Evolutionary conservation across 2,113 vertebrate species (phyloP).

Genomic region (Platichthys flesus): DNA sequence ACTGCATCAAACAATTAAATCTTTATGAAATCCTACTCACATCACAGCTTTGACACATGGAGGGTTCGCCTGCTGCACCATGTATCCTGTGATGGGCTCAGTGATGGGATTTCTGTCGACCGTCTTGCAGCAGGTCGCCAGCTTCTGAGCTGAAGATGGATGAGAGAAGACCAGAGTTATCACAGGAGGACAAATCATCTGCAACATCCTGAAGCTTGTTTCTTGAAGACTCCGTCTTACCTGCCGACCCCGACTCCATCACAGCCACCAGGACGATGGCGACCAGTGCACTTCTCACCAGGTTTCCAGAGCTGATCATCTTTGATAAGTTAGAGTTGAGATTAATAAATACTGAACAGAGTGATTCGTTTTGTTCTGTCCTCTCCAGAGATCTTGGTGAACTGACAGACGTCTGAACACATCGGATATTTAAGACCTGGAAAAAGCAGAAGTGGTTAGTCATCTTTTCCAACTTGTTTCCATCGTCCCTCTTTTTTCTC

Average conservation of each 20-base stretch:
- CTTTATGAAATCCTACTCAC: conserved; percentile 45
- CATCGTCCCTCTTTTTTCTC: not conserved
- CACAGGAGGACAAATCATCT: not conserved
- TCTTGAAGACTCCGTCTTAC: conserved; percentile 27
- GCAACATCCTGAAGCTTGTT: not conserved
- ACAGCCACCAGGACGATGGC: conserved; percentile 18
- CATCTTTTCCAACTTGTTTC: conserved; percentile 15
- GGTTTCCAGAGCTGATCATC: conserved; percentile 36
- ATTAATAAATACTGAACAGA: not conserved
- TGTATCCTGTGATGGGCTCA: conserved; percentile 22
- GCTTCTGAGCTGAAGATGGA: conserved; percentile 28
- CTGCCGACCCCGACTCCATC: conserved; percentile 1
- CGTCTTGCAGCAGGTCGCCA: conserved; percentile 35
- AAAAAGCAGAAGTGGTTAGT: conserved; percentile 61
- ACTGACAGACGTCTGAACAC: not conserved
- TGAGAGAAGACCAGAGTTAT: accelerated
- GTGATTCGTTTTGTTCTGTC: not conserved
- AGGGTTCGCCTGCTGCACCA: not conserved
- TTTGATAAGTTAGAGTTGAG: not conserved
- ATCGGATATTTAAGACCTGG: not conserved
- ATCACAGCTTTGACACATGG: conserved; percentile 59
- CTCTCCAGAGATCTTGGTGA: conserved; percentile 19
- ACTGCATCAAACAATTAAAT: not conserved
- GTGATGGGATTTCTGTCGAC: not conserved
- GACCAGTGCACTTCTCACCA: conserved; percentile 36